Evolutionary conservation across 2,113 vertebrate genomes (phyloP), one percentile per base, ranked within the genome.

Genomic region (Atractosteus spatula): DNA sequence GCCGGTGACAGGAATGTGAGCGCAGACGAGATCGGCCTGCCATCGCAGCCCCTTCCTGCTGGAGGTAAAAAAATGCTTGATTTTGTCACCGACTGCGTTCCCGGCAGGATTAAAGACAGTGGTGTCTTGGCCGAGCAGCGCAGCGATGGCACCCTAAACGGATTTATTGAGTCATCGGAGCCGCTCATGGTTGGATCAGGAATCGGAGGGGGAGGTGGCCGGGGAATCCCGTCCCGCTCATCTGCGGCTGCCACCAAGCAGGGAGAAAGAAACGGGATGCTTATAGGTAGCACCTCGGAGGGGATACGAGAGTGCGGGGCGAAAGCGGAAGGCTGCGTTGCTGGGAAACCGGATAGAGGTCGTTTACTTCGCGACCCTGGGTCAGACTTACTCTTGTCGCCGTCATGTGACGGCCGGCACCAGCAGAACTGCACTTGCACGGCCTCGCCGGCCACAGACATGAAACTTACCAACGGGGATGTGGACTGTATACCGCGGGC

Each of bases 141-240:
- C 13, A 71, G 54, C 7, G 74, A 68, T 61, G 65, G 55, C 29
- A 62, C 45, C 51, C 72, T 85, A 47, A 92, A 91, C 74, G 90
- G 91, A 13, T 90, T 90, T 55, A 74, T 73, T 56, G 89, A 87
- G 71, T 75, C 82, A 69, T 47, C 59, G 17, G 62, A 66, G 44
- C 47, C 17, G 8, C 57, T 71, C 73, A 68, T 59, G 47, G 7
- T 42, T 68, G 63, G 77, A 74, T 74, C 75, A 51, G 66, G 73
- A 8, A 69, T 8, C 43, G 74, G n/a, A 67, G 70, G 68, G 62
- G 78, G 62, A 70, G 74, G 61, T 57, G 10, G 71, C 14, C 76
- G 77, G 72, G 72, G 76, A 69, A 77, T 69, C 72, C 76, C 70
- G 51, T 68, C 80, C 62, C 67, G 64, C 68, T 57, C 70, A 43